These are phyloP conservation scores for Eriocheir sinensis DNA, from an alignment of 1,140 invertebrate genomes.

Conservation along the genomic window DNA sequence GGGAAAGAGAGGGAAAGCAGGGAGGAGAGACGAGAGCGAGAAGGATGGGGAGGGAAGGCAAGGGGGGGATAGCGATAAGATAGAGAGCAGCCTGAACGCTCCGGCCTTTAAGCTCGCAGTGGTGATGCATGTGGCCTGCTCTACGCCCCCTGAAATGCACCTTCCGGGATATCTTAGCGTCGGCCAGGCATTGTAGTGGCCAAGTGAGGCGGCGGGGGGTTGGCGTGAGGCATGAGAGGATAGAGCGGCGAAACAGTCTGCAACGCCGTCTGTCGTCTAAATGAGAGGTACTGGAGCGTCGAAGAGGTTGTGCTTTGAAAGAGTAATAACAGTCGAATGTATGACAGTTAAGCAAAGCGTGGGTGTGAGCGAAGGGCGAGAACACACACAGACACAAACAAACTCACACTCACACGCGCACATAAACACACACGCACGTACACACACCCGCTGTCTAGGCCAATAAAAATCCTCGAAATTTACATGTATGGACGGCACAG, in stretches of 20 bases:
- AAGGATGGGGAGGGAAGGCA: not conserved
- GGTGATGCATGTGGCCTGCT: not conserved
- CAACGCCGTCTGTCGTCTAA: not conserved
- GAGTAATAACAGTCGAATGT: too few relatives aligned
- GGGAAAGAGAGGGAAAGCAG: not conserved
- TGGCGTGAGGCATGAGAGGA: not conserved
- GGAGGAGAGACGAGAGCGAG: not conserved
- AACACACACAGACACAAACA: too few relatives aligned
- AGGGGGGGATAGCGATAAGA: not conserved
- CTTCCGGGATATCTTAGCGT: conserved; percentile 9
- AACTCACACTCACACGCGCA: too few relatives aligned
- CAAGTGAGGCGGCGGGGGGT: not conserved
- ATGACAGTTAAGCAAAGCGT: too few relatives aligned
- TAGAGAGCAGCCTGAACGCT: not conserved
- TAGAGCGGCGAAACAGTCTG: too few relatives aligned
- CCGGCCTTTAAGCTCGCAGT: not conserved
- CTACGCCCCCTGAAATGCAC: not conserved
- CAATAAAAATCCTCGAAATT: not conserved
- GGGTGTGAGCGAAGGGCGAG: too few relatives aligned
- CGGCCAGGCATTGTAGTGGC: not conserved
- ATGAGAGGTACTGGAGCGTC: not conserved
- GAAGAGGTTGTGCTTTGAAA: not conserved
- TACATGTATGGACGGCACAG: not conserved
- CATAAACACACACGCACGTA: too few relatives aligned
- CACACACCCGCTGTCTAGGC: not conserved